Conservation (phyloP, 2,888 invertebrate species). For the Drosophila sordidula region DNA sequence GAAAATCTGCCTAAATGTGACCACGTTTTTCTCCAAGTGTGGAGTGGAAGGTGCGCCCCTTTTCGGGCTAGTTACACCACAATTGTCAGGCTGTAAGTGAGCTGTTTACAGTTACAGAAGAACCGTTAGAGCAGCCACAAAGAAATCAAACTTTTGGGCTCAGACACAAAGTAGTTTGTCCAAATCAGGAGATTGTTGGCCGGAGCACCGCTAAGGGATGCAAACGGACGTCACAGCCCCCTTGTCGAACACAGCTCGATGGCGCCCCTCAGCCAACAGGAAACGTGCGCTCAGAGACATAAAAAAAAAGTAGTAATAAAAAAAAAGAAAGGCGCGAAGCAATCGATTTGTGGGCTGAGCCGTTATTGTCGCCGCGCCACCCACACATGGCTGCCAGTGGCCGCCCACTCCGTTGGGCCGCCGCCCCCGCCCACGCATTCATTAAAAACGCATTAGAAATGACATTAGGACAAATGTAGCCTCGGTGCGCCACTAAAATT, state of each 20-base stretch:
- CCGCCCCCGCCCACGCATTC: conserved; percentile 48
- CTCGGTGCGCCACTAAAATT: conserved; percentile 64
- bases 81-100: conserved; percentile 33
- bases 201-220: conserved; percentile 26
- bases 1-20: neutral
- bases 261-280: conserved; percentile 63
- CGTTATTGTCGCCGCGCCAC: neutral
- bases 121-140: neutral
- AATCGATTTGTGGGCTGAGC: conserved; percentile 79
- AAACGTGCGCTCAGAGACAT: conserved; percentile 58
- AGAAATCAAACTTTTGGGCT: neutral
- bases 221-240: conserved; percentile 1
- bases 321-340: conserved; percentile 68
- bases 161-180: neutral
- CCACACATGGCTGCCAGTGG: conserved; percentile 10
- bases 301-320: conserved; percentile 36
- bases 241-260: too few relatives aligned
- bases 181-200: neutral
- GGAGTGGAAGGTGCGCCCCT: neutral
- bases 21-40: neutral
- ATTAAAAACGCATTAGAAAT: conserved; percentile 83
- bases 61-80: conserved; percentile 3
- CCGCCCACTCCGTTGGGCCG: neutral
- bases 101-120: conserved; percentile 48
- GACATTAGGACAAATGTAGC: conserved; percentile 76